Conservation (phyloP, 2,113 vertebrate species). For the Phyllostomus discolor region DNA sequence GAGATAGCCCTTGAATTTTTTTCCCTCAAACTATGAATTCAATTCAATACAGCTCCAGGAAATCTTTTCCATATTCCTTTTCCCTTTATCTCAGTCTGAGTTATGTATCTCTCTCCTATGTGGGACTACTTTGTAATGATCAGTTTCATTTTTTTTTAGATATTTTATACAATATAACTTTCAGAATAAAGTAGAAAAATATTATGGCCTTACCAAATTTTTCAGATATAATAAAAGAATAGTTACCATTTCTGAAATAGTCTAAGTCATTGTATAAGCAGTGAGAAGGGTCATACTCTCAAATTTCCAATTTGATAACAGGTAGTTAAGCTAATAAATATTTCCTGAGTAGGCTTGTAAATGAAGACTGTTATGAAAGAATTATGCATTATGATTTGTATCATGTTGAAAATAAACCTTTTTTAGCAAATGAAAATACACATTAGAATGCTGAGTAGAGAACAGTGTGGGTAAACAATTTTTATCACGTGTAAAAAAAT, state of each 20-base stretch:
- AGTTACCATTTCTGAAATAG: neutral
- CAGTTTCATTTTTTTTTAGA: neutral
- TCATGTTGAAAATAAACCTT: slow-evolving; percentile 2
- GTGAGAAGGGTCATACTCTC: neutral
- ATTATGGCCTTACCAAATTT: neutral
- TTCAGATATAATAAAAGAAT: neutral
- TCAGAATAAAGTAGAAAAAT: neutral
- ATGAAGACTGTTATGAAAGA: neutral
- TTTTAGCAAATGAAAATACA: neutral
- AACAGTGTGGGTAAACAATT: neutral
- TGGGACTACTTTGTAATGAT: neutral
- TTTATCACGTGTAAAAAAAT: neutral
- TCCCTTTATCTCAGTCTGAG: neutral
- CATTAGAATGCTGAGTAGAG: neutral
- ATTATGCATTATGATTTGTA: neutral
- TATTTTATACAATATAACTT: neutral
- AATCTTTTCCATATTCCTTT: neutral
- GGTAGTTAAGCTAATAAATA: neutral
- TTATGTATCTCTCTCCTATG: neutral
- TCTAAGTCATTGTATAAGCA: neutral
- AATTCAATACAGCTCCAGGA: neutral
- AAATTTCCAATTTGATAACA: neutral
- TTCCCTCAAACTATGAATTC: neutral
- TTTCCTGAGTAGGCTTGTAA: neutral
- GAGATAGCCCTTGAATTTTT: neutral